Base-by-base conservation (phyloP, 2,888 invertebrate genomes). In the Leucania comma region DNA sequence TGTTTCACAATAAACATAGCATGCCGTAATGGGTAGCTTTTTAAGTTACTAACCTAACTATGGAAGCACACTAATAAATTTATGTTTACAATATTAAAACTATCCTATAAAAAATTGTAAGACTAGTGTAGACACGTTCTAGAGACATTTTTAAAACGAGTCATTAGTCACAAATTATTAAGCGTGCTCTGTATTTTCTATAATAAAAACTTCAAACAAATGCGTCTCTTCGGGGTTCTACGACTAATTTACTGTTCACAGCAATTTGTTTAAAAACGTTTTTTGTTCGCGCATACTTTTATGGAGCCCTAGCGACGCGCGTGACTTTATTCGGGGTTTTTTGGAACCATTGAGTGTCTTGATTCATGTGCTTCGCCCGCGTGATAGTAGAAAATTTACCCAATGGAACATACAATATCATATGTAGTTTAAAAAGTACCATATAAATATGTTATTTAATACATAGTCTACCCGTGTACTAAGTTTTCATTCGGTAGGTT, bases 201-300 rank as follows among this genome's bases (percentile, higher is more conserved):
- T 72, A 46, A 80, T 72, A 46, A 68, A 71, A 76, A 80, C 78
- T 79, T 82, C 80, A 72, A 76, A 81, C 70, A 64, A 72, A 83
- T 71, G 63, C 60, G 69, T 78, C 71, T 68, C 71, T n/a, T 50
- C 54, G 67, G 72, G 42, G 68, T 57, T 63, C 62, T 70, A 26
- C 74, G 67, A 60, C 54, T 74, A 81, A 82, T 79, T 79, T 79
- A 71, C 65, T 74, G 76, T 79, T 79, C 65, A 73, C 60, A 81
- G 51, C 60, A 65, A 82, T 79, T 83, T 81, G 67, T 70, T 75
- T 72, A 56, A 66, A 71, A 54, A 69, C 63, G 38, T 70, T 71
- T 72, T 81, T 72, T 72, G 68, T 69, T 73, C 66, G 46, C 50
- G 58, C 67, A 76, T 78, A 78, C 68, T 76, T 78, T 72, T 79